phyloP scores from a whole-genome alignment of 2,113 vertebrate species.

The Mirza zaza region DNA sequence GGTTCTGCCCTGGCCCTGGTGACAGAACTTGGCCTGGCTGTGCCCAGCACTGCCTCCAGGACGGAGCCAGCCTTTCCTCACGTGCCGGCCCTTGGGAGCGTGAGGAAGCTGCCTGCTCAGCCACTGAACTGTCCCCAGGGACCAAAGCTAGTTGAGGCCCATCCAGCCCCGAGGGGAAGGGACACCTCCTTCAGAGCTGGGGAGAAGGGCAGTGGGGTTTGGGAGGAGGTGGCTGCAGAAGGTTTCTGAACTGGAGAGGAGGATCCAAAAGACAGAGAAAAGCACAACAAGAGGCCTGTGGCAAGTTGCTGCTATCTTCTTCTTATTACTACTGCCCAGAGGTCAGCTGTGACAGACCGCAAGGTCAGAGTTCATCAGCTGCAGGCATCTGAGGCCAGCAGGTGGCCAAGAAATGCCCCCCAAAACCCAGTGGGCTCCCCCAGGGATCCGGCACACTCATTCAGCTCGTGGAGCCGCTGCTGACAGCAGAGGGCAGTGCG shows the following conservation, averaged over 20 bases:
- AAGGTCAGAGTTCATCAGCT: not conserved
- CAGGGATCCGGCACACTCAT: fast-evolving
- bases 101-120: not conserved
- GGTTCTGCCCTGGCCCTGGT: not conserved
- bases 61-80: no score
- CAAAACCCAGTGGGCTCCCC: not conserved
- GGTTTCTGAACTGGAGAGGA: no score
- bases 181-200: not conserved
- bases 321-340: not conserved
- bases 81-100: fast-evolving
- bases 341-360: not conserved
- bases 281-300: not conserved
- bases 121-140: not conserved
- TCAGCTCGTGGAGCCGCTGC: not conserved
- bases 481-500: slow-evolving; percentile 25
- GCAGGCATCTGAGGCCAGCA: not conserved
- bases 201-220: no score
- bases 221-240: fast-evolving
- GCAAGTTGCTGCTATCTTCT: not conserved
- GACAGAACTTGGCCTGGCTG: not conserved
- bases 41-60: not conserved
- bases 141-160: not conserved
- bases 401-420: not conserved
- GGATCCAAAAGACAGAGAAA: not conserved
- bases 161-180: no score